Evolutionary conservation across 2,888 invertebrate species (phyloP).

Genomic region (Periphyllus acericola): DNA sequence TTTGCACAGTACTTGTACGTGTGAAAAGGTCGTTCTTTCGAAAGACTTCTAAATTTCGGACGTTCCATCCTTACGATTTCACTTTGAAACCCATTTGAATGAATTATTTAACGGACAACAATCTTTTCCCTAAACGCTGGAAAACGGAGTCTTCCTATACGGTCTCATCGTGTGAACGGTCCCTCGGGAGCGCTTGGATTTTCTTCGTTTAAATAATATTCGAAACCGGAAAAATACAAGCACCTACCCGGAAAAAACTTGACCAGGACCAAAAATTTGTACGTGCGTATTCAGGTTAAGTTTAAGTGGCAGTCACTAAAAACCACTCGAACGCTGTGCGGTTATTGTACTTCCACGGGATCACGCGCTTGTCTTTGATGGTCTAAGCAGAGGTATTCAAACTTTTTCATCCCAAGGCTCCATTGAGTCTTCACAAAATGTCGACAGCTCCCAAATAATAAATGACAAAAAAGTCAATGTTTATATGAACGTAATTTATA

Average conservation of each 20-base stretch:
- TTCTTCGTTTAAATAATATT: neutral
- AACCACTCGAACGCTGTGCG: too few relatives aligned
- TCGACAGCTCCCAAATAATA: too few relatives aligned
- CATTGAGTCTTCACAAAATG: too few relatives aligned
- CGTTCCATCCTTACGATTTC: slow-evolving; percentile 12
- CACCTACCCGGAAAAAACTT: neutral
- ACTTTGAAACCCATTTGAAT: slow-evolving; percentile 16
- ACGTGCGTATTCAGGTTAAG: neutral
- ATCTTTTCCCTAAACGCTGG: neutral
- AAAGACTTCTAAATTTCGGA: neutral
- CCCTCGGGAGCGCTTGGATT: neutral
- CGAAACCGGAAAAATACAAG: neutral
- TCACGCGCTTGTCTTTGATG: too few relatives aligned
- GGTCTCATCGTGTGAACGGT: neutral
- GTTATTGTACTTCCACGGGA: too few relatives aligned
- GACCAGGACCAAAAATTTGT: neutral
- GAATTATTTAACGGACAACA: slow-evolving; percentile 33
- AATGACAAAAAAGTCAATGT: too few relatives aligned
- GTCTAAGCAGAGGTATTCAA: too few relatives aligned
- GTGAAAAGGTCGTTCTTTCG: slow-evolving; percentile 20
- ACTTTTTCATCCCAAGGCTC: too few relatives aligned
- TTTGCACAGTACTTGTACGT: neutral
- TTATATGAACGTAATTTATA: too few relatives aligned
- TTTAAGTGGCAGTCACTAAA: neutral
- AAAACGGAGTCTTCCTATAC: neutral